Conservation (phyloP, 2,113 vertebrate species). For the Desmodus rotundus region DNA sequence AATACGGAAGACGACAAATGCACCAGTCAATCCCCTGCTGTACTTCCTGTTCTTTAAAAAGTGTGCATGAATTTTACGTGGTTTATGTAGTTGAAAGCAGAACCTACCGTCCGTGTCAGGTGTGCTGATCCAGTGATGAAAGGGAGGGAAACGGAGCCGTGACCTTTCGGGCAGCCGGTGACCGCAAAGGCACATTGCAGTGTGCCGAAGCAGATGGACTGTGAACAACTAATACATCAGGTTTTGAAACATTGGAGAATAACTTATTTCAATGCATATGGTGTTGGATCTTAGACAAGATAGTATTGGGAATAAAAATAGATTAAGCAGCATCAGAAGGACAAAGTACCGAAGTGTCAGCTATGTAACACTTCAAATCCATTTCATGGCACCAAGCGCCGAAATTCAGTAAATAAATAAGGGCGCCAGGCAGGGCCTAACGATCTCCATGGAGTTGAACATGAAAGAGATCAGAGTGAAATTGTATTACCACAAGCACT, state of each 20-base stretch:
- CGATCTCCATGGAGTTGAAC: neutral
- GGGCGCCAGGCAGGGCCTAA: neutral
- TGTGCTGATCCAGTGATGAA: conserved; percentile 73
- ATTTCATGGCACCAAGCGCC: neutral
- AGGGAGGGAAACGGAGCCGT: conserved; percentile 58
- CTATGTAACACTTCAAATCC: conserved; percentile 46
- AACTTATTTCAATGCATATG: conserved; percentile 76
- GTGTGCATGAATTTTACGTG: conserved; percentile 64
- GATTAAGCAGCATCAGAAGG: conserved; percentile 46
- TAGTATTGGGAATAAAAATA: conserved; percentile 9
- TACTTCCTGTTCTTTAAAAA: neutral
- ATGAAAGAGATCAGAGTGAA: neutral
- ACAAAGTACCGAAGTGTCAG: conserved; percentile 21
- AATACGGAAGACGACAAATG: conserved; percentile 74
- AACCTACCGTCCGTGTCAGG: conserved; percentile 60
- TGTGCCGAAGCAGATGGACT: conserved; percentile 76
- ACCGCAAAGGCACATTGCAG: conserved; percentile 53
- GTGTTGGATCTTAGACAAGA: conserved; percentile 70
- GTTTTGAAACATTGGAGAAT: conserved; percentile 80
- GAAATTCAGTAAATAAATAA: neutral
- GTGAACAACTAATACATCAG: conserved; percentile 81
- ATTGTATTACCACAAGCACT: neutral
- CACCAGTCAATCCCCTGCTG: conserved; percentile 73
- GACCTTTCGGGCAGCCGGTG: conserved; percentile 66
- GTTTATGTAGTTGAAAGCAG: conserved; percentile 63